These are phyloP conservation scores for Brachyistius frenatus DNA, from an alignment of 2,113 vertebrate genomes.

Conservation along the genomic window DNA sequence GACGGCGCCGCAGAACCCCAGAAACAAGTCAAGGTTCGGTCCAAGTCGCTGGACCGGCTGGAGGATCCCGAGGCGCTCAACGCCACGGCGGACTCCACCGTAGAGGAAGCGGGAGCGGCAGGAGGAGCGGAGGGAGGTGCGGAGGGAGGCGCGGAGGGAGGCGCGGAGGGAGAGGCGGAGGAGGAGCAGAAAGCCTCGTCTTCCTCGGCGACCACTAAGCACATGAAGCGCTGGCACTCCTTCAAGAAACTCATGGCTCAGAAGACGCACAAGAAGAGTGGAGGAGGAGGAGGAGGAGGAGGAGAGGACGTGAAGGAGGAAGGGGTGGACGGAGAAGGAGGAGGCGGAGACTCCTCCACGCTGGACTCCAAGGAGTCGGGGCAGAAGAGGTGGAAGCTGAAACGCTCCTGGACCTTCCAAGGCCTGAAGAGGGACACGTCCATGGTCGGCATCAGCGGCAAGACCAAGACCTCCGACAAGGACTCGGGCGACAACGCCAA, in stretches of 20 bases:
- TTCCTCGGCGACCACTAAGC: conserved; percentile 75
- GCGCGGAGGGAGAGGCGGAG: conserved; percentile 50
- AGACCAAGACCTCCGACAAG: conserved; percentile 78
- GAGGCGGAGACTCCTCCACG: conserved; percentile 79
- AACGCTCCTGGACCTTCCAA: conserved; percentile 88
- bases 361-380: conserved; percentile 84
- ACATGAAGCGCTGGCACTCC: conserved; percentile 87
- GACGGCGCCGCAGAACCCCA: conserved; percentile 65
- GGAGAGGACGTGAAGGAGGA: conserved; percentile 74
- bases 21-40: conserved; percentile 77
- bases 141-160: conserved; percentile 58
- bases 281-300: conserved; percentile 65
- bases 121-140: conserved; percentile 45
- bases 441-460: conserved; percentile 80
- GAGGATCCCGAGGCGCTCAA: conserved; percentile 78
- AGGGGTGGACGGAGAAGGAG: conserved; percentile 76
- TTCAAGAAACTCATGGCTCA: conserved; percentile 88
- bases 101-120: conserved; percentile 65
- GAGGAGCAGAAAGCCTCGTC: conserved; percentile 78
- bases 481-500: conserved; percentile 70
- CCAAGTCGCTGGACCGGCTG: conserved; percentile 85
- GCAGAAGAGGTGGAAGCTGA: conserved; percentile 86
- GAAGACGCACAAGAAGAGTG: conserved; percentile 83
- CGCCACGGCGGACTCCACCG: conserved; percentile 65
- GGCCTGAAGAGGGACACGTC: conserved; percentile 86